A percentile compares a stretch with the other conserved stretches of the same genome.
phyloP scores from a whole-genome alignment of 1,140 invertebrate species.

The Drosophila burlai region DNA sequence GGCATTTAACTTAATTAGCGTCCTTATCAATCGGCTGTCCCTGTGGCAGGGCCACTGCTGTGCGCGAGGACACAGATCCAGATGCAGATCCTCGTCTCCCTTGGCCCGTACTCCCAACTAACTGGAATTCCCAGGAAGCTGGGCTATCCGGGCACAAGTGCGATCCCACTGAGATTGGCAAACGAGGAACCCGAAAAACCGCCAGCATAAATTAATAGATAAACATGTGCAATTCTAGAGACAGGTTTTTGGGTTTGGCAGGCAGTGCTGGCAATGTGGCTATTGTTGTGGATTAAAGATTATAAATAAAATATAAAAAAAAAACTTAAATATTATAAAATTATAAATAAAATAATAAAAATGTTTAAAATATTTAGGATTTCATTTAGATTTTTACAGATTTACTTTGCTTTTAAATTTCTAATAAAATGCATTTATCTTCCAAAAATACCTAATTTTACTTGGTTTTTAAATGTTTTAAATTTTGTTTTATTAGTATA shows the following conservation, averaged over 20 bases:
- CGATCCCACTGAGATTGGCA: slow-evolving; percentile 58
- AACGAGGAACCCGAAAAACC: slow-evolving; percentile 59
- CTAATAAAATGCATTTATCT: neutral
- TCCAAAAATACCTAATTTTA: too few species aligned
- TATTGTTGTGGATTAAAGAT: neutral
- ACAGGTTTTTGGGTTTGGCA: slow-evolving; percentile 26
- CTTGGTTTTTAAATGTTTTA: too few species aligned
- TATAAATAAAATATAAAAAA: neutral
- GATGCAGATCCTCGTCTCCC: slow-evolving; percentile 29
- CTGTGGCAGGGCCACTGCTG: slow-evolving; percentile 55
- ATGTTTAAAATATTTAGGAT: neutral
- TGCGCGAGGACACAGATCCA: slow-evolving; percentile 41
- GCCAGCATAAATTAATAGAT: slow-evolving; percentile 81
- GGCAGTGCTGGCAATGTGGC: slow-evolving; percentile 1
- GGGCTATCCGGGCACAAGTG: slow-evolving; percentile 47
- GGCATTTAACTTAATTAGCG: slow-evolving; percentile 77
- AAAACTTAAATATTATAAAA: neutral
- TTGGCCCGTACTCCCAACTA: neutral
- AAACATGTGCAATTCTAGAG: slow-evolving; percentile 67
- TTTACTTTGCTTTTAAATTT: neutral
- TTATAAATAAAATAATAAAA: neutral
- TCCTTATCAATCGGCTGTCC: slow-evolving; percentile 65
- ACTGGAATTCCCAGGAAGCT: slow-evolving; percentile 38
- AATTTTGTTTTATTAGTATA: neutral
- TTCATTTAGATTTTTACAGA: neutral